Evolutionary conservation across 1,140 invertebrate genomes (phyloP).

Genomic region (roundworm (Caenorhabditis elegans)): WBcel235 BX284603.4:4439001-4439500

Average conservation of each 20-base stretch:
- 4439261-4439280: background rate
- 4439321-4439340: background rate
- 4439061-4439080: background rate
- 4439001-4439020: background rate
- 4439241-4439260: background rate
- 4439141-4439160: background rate
- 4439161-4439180: too few species aligned
- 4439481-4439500: too few species aligned
- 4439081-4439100: too few species aligned
- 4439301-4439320: background rate
- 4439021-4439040: background rate
- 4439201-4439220: background rate
- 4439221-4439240: background rate
- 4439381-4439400: too few species aligned
- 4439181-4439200: background rate
- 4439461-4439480: too few species aligned
- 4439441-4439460: too few species aligned
- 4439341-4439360: background rate
- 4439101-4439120: background rate
- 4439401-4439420: too few species aligned
- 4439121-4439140: background rate
- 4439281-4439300: background rate
- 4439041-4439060: background rate
- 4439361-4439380: too few species aligned
- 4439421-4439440: too few species aligned